Conservation (phyloP, 92 coral and sea anemone genomes). For the Phenganax subtilis region DNA sequence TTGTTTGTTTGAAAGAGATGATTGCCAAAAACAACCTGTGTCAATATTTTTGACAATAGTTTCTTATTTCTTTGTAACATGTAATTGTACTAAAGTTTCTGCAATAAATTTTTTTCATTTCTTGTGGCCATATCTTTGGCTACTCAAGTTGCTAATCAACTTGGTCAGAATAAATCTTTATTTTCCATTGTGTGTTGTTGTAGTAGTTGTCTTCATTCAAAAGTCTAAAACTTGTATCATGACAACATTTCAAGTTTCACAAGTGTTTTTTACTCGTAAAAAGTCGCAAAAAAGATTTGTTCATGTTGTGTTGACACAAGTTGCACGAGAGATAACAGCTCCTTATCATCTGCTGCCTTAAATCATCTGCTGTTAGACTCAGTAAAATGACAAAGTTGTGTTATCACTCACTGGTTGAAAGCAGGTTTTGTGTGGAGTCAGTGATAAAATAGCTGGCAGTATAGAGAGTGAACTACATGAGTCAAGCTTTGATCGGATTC, state of each 20-base stretch:
- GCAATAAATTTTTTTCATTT: conserved; percentile 31
- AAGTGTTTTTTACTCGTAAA: too few species aligned
- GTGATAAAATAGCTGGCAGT: too few species aligned
- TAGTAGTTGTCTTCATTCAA: background rate
- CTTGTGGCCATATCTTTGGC: background rate
- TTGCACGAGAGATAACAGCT: too few species aligned
- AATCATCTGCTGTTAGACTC: too few species aligned
- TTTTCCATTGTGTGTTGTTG: conserved; percentile 19
- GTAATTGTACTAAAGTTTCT: conserved; percentile 31
- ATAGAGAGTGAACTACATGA: too few species aligned
- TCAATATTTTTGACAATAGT: conserved; percentile 6
- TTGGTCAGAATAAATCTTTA: conserved; percentile 17
- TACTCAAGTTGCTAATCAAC: background rate
- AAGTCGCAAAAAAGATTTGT: too few species aligned
- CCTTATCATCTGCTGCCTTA: too few species aligned
- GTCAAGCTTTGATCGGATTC: too few species aligned
- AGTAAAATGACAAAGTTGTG: too few species aligned
- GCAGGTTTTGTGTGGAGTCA: too few species aligned
- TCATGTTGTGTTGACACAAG: too few species aligned
- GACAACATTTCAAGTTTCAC: background rate
- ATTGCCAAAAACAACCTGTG: background rate
- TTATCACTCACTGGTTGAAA: too few species aligned
- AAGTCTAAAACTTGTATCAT: background rate
- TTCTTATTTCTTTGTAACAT: background rate
- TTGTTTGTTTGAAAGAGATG: background rate